Base-by-base conservation (phyloP, 2,113 vertebrate genomes). In the Chascanopsetta lugubris region DNA sequence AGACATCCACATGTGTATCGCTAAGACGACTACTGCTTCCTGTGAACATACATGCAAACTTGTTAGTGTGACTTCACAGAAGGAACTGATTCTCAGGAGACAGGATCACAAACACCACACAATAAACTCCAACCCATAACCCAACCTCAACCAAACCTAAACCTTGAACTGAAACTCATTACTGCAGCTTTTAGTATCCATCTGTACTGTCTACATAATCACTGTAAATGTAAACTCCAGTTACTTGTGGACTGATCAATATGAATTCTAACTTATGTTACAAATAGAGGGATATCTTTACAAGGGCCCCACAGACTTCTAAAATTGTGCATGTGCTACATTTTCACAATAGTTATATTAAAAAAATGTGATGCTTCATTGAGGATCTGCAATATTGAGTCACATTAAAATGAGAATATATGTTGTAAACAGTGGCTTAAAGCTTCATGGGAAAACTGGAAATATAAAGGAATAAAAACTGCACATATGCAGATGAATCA, bases 81-180 rank as follows among this genome's bases (percentile, higher is more conserved):
- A n/a, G n/a, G 48, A 17, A 43, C 8, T 47, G 8, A 61, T 36
- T 55, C 72, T 58, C 66, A 25, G 21, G 78, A 49, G 78, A 65
- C 24, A 8, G 18, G 18, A 60, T 25, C 25, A 60, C 45, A 57
- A 8, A 21, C 40, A 22, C 45, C 5, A 27, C 18, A 43, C 29
- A 32, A 9, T n/a, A 1, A 18, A 32, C 2, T 17, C 8, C 11
- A 24, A 38, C n/a, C 32, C 17, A 29, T 26, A 6, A 47, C 17
- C 50, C 7, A 34, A 54, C 30, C 30, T 10, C 30, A 32, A 32
- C 30, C 7, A 32, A 10, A 32, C 30, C 30, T 32, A 32, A 32
- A 2, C 7, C 30, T 2, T 10, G 30, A 32, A n/a, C n/a, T n/a
- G 30, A 2, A 32, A 32, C 30, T 10, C 30, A 32, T n/a, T n/a